These are phyloP conservation scores for Microcebus murinus DNA, from an alignment of 2,113 vertebrate genomes.

Conservation along the genomic window DNA sequence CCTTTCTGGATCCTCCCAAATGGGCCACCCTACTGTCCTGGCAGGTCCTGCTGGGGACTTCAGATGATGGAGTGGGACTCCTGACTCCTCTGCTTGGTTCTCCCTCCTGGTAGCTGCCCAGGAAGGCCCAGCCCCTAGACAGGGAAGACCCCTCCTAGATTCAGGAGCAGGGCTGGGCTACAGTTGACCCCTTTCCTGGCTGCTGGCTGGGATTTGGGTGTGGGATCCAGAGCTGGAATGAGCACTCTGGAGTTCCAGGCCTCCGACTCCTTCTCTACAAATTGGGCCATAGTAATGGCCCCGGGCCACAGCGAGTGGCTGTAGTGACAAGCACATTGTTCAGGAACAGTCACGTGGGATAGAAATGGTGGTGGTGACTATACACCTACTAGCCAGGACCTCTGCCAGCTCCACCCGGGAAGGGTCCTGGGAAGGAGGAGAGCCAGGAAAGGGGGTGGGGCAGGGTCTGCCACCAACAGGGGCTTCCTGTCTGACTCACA, in stretches of 20 bases:
- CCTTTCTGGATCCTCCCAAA: background rate
- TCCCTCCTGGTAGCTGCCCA: background rate
- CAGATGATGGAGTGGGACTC: background rate
- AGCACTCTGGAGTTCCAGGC: background rate
- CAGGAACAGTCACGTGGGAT: background rate
- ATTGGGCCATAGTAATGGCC: background rate
- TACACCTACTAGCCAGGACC: background rate
- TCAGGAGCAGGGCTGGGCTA: background rate
- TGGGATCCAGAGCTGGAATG: background rate
- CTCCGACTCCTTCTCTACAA: background rate
- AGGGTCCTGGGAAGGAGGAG: background rate
- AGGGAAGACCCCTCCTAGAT: background rate
- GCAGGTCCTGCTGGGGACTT: background rate
- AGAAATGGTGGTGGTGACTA: background rate
- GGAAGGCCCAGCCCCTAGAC: background rate
- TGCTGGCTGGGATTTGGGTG: background rate
- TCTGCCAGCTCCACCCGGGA: background rate
- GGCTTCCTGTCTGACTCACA: conserved; percentile 37
- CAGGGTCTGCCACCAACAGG: background rate
- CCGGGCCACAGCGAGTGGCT: background rate
- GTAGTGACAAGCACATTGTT: background rate
- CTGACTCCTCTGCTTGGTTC: background rate
- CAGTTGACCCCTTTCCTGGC: background rate
- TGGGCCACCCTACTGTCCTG: background rate
- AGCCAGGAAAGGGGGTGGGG: conserved; percentile 8